Conservation (phyloP, 2,888 invertebrate species). For the Tridacna crocea region DNA sequence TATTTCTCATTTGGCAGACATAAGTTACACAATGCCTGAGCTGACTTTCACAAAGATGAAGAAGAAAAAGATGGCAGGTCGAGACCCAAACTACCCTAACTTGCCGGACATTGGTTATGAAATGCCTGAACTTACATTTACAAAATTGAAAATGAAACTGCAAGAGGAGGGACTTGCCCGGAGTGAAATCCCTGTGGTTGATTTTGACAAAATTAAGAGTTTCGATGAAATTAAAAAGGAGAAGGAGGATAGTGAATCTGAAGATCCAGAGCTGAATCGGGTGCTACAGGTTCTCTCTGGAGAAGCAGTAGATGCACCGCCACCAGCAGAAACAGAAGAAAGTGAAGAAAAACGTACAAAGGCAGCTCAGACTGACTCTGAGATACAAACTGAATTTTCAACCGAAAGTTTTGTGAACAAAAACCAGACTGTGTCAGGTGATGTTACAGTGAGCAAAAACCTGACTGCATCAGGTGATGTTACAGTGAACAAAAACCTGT, state of each 20-base stretch:
- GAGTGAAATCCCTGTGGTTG: constrained; percentile 21
- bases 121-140: constrained; percentile 39
- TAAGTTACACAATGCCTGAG: constrained; percentile 50
- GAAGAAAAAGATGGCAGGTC: constrained; percentile 11
- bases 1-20: constrained; percentile 39
- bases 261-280: constrained; percentile 52
- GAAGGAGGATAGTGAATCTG: constrained; percentile 35
- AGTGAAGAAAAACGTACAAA: neutral
- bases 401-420: no score
- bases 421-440: no score
- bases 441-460: no score
- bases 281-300: constrained; percentile 40
- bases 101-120: constrained; percentile 41
- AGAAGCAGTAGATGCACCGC: neutral
- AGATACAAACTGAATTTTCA: neutral
- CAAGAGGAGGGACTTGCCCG: neutral
- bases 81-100: neutral
- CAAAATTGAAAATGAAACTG: constrained; percentile 16
- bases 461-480: no score
- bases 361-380: neutral
- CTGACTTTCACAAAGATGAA: constrained; percentile 45
- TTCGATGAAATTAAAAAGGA: constrained; percentile 56
- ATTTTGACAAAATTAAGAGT: constrained; percentile 41
- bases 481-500: no score
- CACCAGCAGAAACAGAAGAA: neutral